Conservation (phyloP, 2,113 vertebrate species). For the Chrysemys picta region DNA sequence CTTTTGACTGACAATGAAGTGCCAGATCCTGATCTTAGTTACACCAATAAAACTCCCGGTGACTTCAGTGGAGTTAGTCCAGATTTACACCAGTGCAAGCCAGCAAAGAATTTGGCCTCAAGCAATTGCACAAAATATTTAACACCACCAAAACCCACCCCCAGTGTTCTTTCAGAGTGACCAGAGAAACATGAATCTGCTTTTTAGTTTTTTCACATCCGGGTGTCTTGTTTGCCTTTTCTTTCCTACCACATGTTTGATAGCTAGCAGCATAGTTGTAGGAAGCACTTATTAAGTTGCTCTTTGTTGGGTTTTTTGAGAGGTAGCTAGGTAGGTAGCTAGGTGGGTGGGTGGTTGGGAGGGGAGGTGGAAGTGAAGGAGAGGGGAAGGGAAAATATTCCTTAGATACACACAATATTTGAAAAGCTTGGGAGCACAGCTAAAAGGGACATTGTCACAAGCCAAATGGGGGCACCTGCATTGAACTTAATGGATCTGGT, state of each 20-base stretch:
- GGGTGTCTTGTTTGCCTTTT: neutral
- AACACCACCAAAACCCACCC: fast-evolving
- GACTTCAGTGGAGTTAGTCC: neutral
- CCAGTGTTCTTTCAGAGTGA: neutral
- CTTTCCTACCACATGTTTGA: neutral
- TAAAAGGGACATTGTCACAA: neutral
- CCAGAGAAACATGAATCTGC: neutral
- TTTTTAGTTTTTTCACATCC: neutral
- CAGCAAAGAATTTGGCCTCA: neutral
- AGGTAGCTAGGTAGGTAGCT: too few species aligned
- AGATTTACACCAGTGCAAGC: neutral
- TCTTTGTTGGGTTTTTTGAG: neutral
- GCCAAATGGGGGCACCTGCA: neutral
- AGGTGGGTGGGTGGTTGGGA: too few species aligned
- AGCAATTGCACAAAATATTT: fast-evolving
- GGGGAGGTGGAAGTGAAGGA: neutral
- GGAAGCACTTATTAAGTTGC: neutral
- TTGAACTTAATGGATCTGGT: neutral
- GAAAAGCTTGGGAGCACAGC: neutral
- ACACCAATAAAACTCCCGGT: neutral
- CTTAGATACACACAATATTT: neutral
- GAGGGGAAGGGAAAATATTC: neutral
- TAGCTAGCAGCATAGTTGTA: neutral
- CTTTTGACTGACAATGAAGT: neutral
- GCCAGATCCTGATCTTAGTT: neutral